Base-by-base conservation (phyloP, 2,888 invertebrate species). In the Thalpophila matura region DNA sequence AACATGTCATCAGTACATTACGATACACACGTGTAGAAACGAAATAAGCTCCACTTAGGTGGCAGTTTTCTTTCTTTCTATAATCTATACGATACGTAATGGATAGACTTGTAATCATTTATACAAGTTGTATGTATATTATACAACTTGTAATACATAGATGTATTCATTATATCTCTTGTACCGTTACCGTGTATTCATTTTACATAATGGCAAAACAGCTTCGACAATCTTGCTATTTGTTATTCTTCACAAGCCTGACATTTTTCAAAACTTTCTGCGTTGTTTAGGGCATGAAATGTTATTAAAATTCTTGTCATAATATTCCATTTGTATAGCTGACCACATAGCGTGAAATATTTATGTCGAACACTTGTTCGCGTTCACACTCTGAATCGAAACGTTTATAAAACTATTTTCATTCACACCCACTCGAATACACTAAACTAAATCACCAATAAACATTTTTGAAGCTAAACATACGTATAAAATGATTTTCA, bases 401-500 rank as follows among this genome's bases (percentile, higher is more conserved):
- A 63, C 35, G 47, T 53, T 63, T 72, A 62, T 58, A 66, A 53
- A 73, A 75, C 57, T 51, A 66, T 55, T 67, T 42, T 46, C 59
- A 67, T 61, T 58, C 74, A 56, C 46, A 55, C 61, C 47, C 55
- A 74, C 58, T 40, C 63, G 29, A 24, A 6, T 26, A 58, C 26
- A 51, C 33, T 45, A 47, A 46, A 62, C 24, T 62, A 51, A 65
- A 55, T 58, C 49, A 53, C 45, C 42, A 49, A 50, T 63, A 64
- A 59, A 59, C 33, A 60, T 46, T 45, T 64, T 37, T 33, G n/a
- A 26, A 61, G 45, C 27, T 35, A 33, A 43, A 47, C 49, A 27
- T 45, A 18, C 42, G 46, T 54, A 62, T 24, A 56, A 42, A 47
- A 60, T 42, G 43, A 69, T 55, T 75, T n/a, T 72, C 66, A 79